Evolutionary conservation across 2,888 invertebrate genomes (phyloP).

Genomic region (Trissoscelio sp.): DNA sequence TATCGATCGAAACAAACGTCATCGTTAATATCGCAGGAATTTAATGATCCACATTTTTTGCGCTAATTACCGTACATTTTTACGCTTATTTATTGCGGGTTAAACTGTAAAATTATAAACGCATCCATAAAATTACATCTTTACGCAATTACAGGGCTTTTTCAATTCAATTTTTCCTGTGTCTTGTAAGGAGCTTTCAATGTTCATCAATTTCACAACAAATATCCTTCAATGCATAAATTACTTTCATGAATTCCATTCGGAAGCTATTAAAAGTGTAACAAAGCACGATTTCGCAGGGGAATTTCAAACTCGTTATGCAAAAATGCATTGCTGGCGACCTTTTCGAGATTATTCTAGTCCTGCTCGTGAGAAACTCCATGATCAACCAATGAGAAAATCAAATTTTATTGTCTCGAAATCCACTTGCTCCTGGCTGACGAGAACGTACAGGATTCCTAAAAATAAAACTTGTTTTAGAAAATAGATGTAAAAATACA

Average conservation of each 20-base stretch:
- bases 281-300: constrained; percentile 24
- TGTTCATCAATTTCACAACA: neutral
- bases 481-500: neutral
- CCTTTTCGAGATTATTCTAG: constrained; percentile 16
- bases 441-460: neutral
- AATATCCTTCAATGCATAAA: neutral
- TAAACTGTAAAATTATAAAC: constrained; percentile 9
- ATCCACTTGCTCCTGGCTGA: neutral
- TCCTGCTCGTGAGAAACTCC: constrained; percentile 48
- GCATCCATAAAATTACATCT: neutral
- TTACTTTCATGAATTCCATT: constrained; percentile 3
- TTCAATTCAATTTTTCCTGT: neutral
- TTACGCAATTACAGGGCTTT: constrained; percentile 5
- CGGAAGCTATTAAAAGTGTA: constrained; percentile 25
- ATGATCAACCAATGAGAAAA: constrained; percentile 21
- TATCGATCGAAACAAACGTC: constrained; percentile 55
- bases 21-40: constrained; percentile 47
- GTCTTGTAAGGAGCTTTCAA: neutral
- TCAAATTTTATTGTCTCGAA: constrained; percentile 26
- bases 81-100: constrained; percentile 3
- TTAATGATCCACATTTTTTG: constrained; percentile 51
- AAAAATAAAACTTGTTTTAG: neutral
- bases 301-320: constrained; percentile 43
- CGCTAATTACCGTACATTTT: constrained; percentile 17
- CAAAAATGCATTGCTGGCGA: constrained; percentile 30